Evolutionary conservation across 2,888 invertebrate genomes (phyloP), one percentile per base, ranked within the genome.

Genomic region (Calliphora vomitoria): DNA sequence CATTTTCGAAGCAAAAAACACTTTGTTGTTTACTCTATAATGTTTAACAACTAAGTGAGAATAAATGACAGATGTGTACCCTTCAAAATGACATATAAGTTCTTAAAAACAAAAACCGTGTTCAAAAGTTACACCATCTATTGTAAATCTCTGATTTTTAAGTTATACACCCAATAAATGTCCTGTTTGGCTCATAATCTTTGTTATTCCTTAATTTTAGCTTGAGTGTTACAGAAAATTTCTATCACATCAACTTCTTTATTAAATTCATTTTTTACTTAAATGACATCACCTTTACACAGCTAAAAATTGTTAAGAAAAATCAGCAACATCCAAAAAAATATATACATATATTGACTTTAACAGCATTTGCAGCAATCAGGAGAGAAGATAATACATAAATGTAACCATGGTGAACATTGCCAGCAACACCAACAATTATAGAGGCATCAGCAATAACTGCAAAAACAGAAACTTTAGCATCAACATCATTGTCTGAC

Each of bases 401-500:
- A 82, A 60, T 53, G 76, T 82, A 41, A 53, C 82, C 82, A 82
- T 82, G 50, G 76, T 53, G 47, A 69, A 82, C 13, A 75, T 66
- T 44, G 35, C 50, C 44, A 75, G 55, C 25, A 72, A 66, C 31
- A 41, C 25, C 69, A 82, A 50, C 76, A 83, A 83, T 76, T 76
- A 82, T 76, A 68, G 31, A 75, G 74, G 31, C 80, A 75, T 80
- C 66, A 74, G 74, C 78, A 71, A 74, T 74, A 85, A 81, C 68
- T 47, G 68, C 85, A 81, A 84, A 68, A 84, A 68, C 74, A 80
- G 60, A 41, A 80, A 81, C 72, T 81, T 55, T 38, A 31, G 35
- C 71, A 50, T 72, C 76, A 86, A 74, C 82, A 78, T 72, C 41
- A 82, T 79, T 82, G 78, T 79, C 74, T 69, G 82, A 69, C 82